Base-by-base conservation (phyloP, 2,888 invertebrate genomes). In the Drosophila rubida region DNA sequence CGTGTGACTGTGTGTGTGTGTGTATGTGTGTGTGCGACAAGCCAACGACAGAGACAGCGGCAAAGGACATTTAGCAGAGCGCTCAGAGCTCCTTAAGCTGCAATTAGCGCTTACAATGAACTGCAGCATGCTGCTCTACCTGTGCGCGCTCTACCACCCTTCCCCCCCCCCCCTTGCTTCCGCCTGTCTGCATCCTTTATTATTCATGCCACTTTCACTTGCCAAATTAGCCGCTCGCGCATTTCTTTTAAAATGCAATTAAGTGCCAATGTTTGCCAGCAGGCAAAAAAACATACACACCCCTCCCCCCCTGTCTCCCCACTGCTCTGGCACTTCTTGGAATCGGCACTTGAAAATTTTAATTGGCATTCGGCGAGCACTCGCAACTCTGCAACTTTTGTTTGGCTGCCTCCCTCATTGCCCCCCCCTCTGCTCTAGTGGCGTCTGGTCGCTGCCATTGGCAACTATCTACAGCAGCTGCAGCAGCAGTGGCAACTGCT, bases 161-260 rank as follows among this genome's bases (percentile, higher is more conserved):
- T 11, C 37, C 27, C 14, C 8, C 13, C 4, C 14, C 1, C 14
- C 22, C 30, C 7, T 48, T 39, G n/a, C 27, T 51, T 27, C 49
- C 22, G 23, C 42, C 55, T 67, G 74, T 69, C 63, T 74, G 62
- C 25, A 35, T 53, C 55, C 65, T 83, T 80, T 81, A 81, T 84
- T 83, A 82, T 84, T 84, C 83, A 80, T 82, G 68, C 68, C 79
- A 84, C 80, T 84, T 73, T 80, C 83, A 79, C 75, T 85, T 78
- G 78, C 63, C 81, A 85, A 84, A 84, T 84, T 84, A 85, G 83
- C 82, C 67, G 73, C 57, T 75, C 50, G 72, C 75, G 69, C 69
- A 69, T 78, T 84, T 83, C 72, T 79, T 84, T 84, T 73, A 66
- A 84, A 82, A 80, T 81, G 82, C 82, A 84, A 84, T 84, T 81